A percentile compares a stretch with the other conserved stretches of the same genome.
phyloP scores from a whole-genome alignment of 2,888 invertebrate species.

The Tetragonisca angustula region DNA sequence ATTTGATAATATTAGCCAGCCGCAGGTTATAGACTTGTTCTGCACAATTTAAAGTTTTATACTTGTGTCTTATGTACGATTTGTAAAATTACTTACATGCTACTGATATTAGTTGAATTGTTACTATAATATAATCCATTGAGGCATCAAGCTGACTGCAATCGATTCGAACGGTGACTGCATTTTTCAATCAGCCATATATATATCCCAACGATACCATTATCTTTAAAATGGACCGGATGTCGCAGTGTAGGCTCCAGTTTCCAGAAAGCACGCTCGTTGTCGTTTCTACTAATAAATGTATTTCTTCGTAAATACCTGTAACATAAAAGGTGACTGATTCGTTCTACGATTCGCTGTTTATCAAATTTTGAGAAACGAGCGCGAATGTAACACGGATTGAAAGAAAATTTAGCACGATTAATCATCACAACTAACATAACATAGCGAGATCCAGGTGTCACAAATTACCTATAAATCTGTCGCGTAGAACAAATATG shows the following conservation, averaged over 20 bases:
- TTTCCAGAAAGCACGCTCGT: conserved; percentile 16
- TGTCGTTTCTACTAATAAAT: not conserved
- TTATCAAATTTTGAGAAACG: not conserved
- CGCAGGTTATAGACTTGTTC: no score
- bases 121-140: not conserved
- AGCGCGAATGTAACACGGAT: not conserved
- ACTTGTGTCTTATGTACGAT: not conserved
- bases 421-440: not conserved
- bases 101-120: not conserved
- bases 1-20: not conserved
- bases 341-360: not conserved
- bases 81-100: no score
- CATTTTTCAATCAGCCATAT: conserved; percentile 56
- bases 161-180: conserved; percentile 45
- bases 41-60: not conserved
- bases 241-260: conserved; percentile 61
- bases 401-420: conserved; percentile 10
- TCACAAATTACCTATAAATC: no score
- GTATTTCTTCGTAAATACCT: not conserved
- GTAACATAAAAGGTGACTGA: not conserved
- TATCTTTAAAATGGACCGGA: conserved; percentile 68
- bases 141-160: conserved; percentile 7
- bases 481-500: no score
- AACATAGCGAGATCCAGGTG: no score
- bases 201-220: conserved; percentile 68